phyloP scores from a whole-genome alignment of 2,113 vertebrate genomes.

The Clarias batrachus region DNA sequence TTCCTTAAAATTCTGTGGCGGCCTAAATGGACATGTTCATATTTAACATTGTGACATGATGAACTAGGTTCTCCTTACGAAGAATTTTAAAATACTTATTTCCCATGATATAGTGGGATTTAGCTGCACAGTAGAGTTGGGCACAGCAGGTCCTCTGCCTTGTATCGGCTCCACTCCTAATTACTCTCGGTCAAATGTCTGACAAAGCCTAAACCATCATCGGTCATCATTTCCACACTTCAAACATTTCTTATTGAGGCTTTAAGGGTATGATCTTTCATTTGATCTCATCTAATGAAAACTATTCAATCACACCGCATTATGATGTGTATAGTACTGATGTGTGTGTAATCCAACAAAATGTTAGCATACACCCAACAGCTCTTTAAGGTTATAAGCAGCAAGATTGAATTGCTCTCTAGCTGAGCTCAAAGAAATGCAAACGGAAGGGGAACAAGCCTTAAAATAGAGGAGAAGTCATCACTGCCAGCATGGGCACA shows the following conservation, averaged over 20 bases:
- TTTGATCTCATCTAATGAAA: conserved; percentile 1
- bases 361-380: background rate
- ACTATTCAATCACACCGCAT: background rate
- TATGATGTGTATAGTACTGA: background rate
- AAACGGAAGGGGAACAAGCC: background rate
- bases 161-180: conserved; percentile 45
- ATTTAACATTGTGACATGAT: background rate
- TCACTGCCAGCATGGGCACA: conserved; percentile 45
- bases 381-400: background rate
- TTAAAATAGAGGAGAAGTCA: conserved; percentile 42
- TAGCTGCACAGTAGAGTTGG: conserved; percentile 14
- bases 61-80: background rate
- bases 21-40: background rate
- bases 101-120: conserved; percentile 1
- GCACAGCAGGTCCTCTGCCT: conserved; percentile 51
- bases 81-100: background rate
- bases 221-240: conserved; percentile 49
- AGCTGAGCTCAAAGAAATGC: conserved; percentile 17
- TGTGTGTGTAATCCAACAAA: background rate
- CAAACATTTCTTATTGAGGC: conserved; percentile 1
- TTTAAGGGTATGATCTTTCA: background rate
- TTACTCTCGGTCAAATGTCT: conserved; percentile 50
- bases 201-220: conserved; percentile 50
- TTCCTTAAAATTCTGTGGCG: background rate
- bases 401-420: background rate